Percentiles rank a stretch among this genome's conserved stretches.
Evolutionary conservation across 2,888 invertebrate species (phyloP).

Genomic region (Drosophila koepferae): DNA sequence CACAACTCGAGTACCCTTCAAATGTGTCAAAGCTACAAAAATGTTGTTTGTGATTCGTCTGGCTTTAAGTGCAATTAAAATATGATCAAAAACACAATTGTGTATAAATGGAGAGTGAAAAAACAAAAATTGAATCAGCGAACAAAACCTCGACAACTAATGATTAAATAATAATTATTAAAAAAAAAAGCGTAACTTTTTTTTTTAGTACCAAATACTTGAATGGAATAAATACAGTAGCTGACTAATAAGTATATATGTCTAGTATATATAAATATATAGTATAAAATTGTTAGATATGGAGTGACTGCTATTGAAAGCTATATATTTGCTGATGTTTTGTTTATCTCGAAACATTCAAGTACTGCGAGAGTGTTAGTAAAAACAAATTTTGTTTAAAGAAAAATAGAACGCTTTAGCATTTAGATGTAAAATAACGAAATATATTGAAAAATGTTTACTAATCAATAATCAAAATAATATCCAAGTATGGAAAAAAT

Average conservation of each 20-base stretch:
- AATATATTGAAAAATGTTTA: background rate
- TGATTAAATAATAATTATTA: conserved; percentile 21
- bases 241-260: background rate
- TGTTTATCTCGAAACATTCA: background rate
- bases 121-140: conserved; percentile 16
- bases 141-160: conserved; percentile 31
- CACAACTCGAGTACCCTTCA: conserved; percentile 43
- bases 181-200: conserved; percentile 2
- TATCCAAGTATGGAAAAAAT: no score
- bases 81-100: conserved; percentile 55
- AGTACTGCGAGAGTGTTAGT: background rate
- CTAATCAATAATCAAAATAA: no score
- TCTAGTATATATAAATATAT: background rate
- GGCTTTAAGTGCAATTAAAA: conserved; percentile 58
- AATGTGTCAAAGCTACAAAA: conserved; percentile 51
- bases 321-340: background rate
- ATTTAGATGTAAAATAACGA: background rate
- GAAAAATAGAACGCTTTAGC: background rate
- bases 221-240: conserved; percentile 14
- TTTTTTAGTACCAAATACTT: background rate
- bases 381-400: background rate
- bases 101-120: conserved; percentile 16
- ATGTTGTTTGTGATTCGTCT: conserved; percentile 51
- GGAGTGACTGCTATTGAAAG: background rate
- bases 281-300: conserved; percentile 1